Conservation (phyloP, 2,113 vertebrate species). For the Scartelaos histophorus region DNA sequence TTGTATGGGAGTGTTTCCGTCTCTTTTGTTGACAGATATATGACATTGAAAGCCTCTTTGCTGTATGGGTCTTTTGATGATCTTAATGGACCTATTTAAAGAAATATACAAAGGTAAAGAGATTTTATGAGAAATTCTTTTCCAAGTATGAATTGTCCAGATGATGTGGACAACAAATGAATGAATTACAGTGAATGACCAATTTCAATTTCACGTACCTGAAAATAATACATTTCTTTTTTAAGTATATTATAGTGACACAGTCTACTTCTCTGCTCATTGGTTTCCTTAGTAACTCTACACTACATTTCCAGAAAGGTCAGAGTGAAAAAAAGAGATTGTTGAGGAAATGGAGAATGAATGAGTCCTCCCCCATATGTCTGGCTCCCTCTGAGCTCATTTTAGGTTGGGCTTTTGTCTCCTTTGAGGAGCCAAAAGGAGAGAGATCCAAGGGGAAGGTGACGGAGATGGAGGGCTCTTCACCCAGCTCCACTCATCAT, state of each 20-base stretch:
- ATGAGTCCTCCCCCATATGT: slow-evolving; percentile 31
- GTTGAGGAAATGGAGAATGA: slow-evolving; percentile 32
- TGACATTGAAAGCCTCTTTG: slow-evolving; percentile 47
- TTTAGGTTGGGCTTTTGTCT: slow-evolving; percentile 39
- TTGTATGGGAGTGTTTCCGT: slow-evolving; percentile 32
- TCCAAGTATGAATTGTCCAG: not conserved
- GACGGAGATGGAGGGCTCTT: slow-evolving; percentile 55
- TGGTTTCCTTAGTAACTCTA: slow-evolving; percentile 63
- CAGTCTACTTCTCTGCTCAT: slow-evolving; percentile 31
- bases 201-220: not conserved
- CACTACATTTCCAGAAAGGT: slow-evolving; percentile 54
- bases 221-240: not conserved
- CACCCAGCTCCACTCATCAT: slow-evolving; percentile 42
- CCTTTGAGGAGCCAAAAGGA: slow-evolving; percentile 32
- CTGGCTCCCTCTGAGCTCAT: slow-evolving; percentile 46
- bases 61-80: slow-evolving; percentile 7
- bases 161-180: not conserved
- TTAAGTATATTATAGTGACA: not conserved
- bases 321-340: slow-evolving; percentile 39
- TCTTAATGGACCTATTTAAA: not conserved
- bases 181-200: not conserved
- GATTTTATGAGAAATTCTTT: not conserved
- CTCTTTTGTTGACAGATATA: slow-evolving; percentile 33
- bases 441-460: slow-evolving; percentile 58
- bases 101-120: not conserved